These are phyloP conservation scores for Sibirionetta formosa DNA, from an alignment of 2,797 vertebrate species.

Conservation along the genomic window DNA sequence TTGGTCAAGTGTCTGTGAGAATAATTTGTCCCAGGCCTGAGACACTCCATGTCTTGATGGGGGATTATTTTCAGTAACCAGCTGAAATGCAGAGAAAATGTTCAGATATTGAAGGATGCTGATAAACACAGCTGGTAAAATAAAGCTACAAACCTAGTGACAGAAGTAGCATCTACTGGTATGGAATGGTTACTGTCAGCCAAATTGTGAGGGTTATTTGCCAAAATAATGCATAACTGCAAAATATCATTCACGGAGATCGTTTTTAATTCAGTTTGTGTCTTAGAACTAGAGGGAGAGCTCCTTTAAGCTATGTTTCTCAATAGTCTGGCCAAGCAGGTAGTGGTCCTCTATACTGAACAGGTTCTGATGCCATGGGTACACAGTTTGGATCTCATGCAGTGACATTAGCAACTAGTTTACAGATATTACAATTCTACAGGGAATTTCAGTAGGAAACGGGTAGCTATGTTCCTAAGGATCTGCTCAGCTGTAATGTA, in stretches of 20 bases:
- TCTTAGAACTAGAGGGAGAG: neutral
- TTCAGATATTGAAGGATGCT: neutral
- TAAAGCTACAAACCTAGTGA: neutral
- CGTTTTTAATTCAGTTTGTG: neutral
- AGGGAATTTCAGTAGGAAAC: neutral
- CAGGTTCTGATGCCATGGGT: neutral
- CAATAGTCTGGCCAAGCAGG: neutral
- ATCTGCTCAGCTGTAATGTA: neutral
- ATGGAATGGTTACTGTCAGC: neutral
- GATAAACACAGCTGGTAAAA: neutral
- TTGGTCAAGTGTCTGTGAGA: neutral
- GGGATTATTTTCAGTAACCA: neutral
- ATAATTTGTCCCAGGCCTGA: neutral
- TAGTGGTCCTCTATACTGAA: neutral
- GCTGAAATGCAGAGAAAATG: neutral
- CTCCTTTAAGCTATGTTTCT: neutral
- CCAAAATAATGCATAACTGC: neutral
- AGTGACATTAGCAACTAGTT: neutral
- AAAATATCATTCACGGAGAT: neutral
- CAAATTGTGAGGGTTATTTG: neutral
- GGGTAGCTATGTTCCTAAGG: neutral
- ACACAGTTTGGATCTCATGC: neutral
- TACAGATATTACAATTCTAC: neutral
- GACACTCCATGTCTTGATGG: neutral
- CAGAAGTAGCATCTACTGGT: neutral